Percentiles rank a stretch among this genome's conserved stretches.
Conservation (phyloP, 2,888 invertebrate genomes). For the Merodon equestris region DNA sequence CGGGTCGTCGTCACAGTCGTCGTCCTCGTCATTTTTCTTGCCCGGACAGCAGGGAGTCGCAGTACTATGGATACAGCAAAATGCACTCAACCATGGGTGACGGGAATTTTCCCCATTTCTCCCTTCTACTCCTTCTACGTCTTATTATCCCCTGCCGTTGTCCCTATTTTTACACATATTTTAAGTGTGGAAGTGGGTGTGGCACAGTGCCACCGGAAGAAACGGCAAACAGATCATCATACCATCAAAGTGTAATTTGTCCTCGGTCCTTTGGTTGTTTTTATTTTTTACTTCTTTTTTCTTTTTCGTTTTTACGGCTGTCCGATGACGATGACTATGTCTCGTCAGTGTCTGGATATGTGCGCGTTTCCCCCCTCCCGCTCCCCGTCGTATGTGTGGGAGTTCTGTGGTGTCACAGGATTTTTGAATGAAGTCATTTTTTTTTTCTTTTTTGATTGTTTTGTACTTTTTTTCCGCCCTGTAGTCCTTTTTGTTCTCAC, state of each 20-base stretch:
- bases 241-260: constrained; percentile 64
- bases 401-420: constrained; percentile 20
- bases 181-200: constrained; percentile 23
- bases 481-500: not conserved
- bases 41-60: no score
- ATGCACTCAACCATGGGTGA: constrained; percentile 66
- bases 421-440: constrained; percentile 34
- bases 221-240: constrained; percentile 63
- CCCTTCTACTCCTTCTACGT: constrained; percentile 2
- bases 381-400: not conserved
- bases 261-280: constrained; percentile 37
- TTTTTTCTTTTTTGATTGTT: not conserved
- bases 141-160: constrained; percentile 22
- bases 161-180: constrained; percentile 40
- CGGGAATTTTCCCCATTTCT: constrained; percentile 35
- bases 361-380: no score
- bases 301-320: constrained; percentile 9
- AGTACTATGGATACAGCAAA: constrained; percentile 40
- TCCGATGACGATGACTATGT: constrained; percentile 37
- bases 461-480: no score
- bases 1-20: no score
- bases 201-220: constrained; percentile 49
- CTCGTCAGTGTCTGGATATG: constrained; percentile 63
- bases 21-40: no score
- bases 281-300: constrained; percentile 18